A percentile compares a stretch with the other conserved stretches of the same genome.
These are phyloP conservation scores for Premnoplex brunnescens DNA, from an alignment of 2,797 vertebrate species.

Conservation along the genomic window DNA sequence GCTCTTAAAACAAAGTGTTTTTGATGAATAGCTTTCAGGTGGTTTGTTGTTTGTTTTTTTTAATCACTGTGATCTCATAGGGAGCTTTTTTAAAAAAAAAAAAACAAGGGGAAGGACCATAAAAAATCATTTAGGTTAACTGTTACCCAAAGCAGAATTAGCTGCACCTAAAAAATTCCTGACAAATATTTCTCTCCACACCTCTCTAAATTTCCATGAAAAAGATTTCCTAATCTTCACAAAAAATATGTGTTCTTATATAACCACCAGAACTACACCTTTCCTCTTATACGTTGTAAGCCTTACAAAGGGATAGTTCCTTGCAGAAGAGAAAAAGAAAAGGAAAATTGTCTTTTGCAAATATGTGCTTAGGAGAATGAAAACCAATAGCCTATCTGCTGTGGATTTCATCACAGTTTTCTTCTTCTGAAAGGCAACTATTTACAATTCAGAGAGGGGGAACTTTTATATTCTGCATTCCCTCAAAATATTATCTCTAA, in stretches of 20 bases:
- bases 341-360: neutral
- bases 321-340: neutral
- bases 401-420: neutral
- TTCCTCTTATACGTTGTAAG: neutral
- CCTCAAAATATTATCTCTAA: neutral
- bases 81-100: neutral
- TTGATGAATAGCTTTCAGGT: neutral
- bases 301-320: neutral
- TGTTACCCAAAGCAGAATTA: neutral
- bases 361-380: neutral
- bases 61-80: neutral
- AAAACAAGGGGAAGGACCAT: neutral
- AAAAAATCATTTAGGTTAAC: neutral
- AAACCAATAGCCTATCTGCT: neutral
- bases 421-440: conserved; percentile 35
- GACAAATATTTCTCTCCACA: neutral
- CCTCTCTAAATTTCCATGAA: neutral
- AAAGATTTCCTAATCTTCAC: neutral
- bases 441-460: neutral
- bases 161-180: neutral
- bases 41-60: neutral
- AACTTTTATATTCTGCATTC: neutral
- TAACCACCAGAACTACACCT: neutral
- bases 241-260: neutral
- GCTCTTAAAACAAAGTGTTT: neutral